Evolutionary conservation across 2,113 vertebrate genomes (phyloP), one percentile per base, ranked within the genome.

Genomic region (Rhinolophus ferrumequinum): DNA sequence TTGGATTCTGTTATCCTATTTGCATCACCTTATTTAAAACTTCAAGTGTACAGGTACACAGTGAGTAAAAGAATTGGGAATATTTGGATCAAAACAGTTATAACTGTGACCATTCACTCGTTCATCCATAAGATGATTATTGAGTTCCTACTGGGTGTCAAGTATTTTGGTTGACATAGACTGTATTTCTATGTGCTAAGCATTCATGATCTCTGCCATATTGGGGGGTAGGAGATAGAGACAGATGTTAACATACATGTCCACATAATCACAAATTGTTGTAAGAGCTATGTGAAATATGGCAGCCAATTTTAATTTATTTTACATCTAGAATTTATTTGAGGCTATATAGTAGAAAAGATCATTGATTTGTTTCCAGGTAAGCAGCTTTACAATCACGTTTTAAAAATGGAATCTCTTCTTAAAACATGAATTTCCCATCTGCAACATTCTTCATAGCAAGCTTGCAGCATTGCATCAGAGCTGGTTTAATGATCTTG

Each of bases 321-420:
- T 67, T n/a, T 52, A 58, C 50, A n/a, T 62, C 64, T 95, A 91
- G 18, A 72, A 73, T 8, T 77, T 88, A 81, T 84, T 87, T 60
- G 30, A 96, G 38, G 35, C 11, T 81, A 88, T 82, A 6, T 0
- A 7, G 12, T 93, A 75, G 30, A 77, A 28, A 87, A 87, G 72
- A 58, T 35, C 67, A 76, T 8, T 47, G 2, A 64, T 62, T 86
- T 81, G 14, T 72, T 94, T 87, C 33, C 64, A 24, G 28, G 8
- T 47, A 77, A 77, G 5, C 90, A n/a, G 2, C 33, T 88, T 69
- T 77, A 92, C 3, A 28, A 77, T 94, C 41, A 93, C 56, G 84
- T 88, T 93, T 93, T 4, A 84, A 2, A 96, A 81, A n/a, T 96
- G 38, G 93, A 94, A 94, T 95, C 12, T 77, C 81, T 83, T 95